These are phyloP conservation scores for Synanceia verrucosa DNA, from an alignment of 2,797 vertebrate genomes.

Conservation along the genomic window DNA sequence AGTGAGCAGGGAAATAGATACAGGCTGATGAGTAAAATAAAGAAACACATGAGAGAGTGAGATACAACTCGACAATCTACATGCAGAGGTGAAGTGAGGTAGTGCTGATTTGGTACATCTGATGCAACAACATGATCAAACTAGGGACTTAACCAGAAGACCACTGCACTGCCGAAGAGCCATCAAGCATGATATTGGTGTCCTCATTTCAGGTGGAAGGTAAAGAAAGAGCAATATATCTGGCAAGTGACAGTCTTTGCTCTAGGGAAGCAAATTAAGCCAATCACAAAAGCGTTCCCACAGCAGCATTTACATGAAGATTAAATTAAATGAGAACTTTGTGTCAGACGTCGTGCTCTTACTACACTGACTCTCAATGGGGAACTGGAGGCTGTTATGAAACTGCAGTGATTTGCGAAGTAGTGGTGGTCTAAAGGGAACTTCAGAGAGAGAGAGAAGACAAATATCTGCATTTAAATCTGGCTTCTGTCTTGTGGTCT, in stretches of 20 bases:
- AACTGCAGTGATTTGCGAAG: constrained; percentile 28
- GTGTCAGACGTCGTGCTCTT: neutral
- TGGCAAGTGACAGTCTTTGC: neutral
- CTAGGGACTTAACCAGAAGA: neutral
- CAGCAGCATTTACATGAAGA: neutral
- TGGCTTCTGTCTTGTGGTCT: constrained; percentile 81
- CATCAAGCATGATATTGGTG: neutral
- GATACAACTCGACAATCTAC: constrained; percentile 8
- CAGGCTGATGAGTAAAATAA: neutral
- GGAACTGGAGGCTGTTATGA: neutral
- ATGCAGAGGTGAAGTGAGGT: constrained; percentile 1
- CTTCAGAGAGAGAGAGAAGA: constrained; percentile 40
- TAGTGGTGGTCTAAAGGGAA: neutral
- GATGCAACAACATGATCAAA: too few relatives aligned
- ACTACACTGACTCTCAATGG: too few relatives aligned
- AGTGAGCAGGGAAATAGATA: neutral
- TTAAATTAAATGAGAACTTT: neutral
- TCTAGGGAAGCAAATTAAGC: neutral
- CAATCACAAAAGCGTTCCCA: neutral
- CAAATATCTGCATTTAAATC: constrained; percentile 61
- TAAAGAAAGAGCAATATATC: neutral
- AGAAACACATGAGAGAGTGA: neutral
- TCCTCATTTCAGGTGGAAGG: neutral
- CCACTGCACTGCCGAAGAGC: neutral
- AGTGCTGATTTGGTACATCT: constrained; percentile 17